Evolutionary conservation across 2,797 vertebrate species (phyloP).

Genomic region (Tokudaia tokunoshimensis): DNA sequence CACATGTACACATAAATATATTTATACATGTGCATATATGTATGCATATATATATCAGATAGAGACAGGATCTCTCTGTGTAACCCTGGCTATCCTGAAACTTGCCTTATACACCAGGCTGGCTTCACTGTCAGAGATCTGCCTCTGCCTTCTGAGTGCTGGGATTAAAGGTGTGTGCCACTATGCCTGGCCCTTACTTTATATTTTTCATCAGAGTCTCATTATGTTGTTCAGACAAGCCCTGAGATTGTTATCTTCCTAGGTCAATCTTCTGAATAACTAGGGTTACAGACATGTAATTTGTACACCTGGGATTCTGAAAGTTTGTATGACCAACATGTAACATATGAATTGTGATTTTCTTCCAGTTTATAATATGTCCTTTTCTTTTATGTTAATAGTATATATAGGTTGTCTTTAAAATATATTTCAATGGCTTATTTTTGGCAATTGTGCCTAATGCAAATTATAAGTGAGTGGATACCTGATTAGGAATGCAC

Average conservation of each 20-base stretch:
- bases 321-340: background rate
- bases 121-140: background rate
- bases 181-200: background rate
- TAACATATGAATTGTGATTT: background rate
- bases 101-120: background rate
- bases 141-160: background rate
- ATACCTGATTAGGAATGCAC: background rate
- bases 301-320: background rate
- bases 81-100: background rate
- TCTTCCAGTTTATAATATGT: background rate
- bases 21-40: too few species aligned
- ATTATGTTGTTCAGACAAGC: background rate
- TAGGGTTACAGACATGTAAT: background rate
- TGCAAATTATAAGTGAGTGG: background rate
- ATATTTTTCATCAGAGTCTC: background rate
- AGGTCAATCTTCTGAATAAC: background rate
- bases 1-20: too few species aligned
- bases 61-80: too few species aligned
- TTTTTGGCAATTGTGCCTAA: background rate
- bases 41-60: too few species aligned
- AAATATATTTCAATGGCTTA: slow-evolving; percentile 14
- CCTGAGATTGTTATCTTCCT: background rate
- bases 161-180: background rate
- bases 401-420: background rate
- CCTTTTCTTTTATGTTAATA: slow-evolving; percentile 2